phyloP scores from a whole-genome alignment of 2,888 invertebrate species.

The Schizotus pectinicornis region DNA sequence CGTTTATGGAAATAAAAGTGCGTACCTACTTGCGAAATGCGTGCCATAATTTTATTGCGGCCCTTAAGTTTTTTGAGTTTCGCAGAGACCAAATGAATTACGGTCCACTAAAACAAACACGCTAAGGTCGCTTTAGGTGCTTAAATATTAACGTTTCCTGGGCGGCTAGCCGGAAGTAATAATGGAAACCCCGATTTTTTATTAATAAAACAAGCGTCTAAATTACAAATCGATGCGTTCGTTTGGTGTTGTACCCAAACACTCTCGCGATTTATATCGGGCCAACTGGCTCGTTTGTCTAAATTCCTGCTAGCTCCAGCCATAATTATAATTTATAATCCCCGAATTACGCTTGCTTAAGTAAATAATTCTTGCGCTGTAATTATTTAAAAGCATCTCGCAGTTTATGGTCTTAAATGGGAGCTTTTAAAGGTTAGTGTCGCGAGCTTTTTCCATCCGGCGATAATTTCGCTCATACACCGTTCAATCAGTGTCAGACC shows the following conservation, averaged over 20 bases:
- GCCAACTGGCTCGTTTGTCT: too few relatives aligned
- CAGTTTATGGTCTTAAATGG: slow-evolving; percentile 8
- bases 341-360: slow-evolving; percentile 4
- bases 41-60: slow-evolving; percentile 1
- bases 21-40: slow-evolving; percentile 3
- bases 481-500: slow-evolving; percentile 35
- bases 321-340: too few relatives aligned
- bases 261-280: too few relatives aligned
- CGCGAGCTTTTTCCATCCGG: slow-evolving; percentile 19
- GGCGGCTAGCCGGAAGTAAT: too few relatives aligned
- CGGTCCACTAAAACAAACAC: neutral
- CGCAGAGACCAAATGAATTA: slow-evolving; percentile 16
- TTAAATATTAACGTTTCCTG: too few relatives aligned
- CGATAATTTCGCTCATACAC: slow-evolving; percentile 34
- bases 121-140: too few relatives aligned
- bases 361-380: slow-evolving; percentile 19
- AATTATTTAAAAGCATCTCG: slow-evolving; percentile 17
- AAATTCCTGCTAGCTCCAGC: too few relatives aligned
- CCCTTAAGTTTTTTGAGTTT: slow-evolving; percentile 7
- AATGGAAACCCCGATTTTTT: too few relatives aligned
- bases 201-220: too few relatives aligned
- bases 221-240: too few relatives aligned
- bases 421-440: slow-evolving; percentile 10
- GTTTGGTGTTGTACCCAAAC: too few relatives aligned
- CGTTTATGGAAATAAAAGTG: slow-evolving; percentile 3